Base-by-base conservation (phyloP, 2,113 vertebrate species). In the Lagopus muta region DNA sequence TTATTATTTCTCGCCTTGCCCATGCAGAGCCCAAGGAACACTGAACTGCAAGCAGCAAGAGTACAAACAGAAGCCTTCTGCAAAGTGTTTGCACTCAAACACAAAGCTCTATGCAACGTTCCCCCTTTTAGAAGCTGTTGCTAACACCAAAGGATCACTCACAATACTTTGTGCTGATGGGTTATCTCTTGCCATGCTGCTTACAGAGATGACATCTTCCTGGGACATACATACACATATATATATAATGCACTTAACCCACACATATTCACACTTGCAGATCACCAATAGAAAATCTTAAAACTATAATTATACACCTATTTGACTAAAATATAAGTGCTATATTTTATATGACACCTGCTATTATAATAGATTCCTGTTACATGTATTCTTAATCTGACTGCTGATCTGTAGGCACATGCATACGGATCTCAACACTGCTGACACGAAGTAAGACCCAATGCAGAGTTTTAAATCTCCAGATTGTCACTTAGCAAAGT, bases 1-100 rank as follows among this genome's bases (percentile, higher is more conserved):
- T 86, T 84, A 90, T 93, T 90, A 86, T 75, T 93, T 90, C 69
- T 94, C 48, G 32, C 73, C 82, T 76, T 93, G 70, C 40, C 64
- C 86, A 34, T 5, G 50, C 77, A 88, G 67, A 54, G 1, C 0
- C 48, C 84, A 75, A 60, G 71, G 85, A 92, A 61, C 22, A 43
- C 54, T 76, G 48, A 66, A 22, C 27, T 40, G 25, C 52, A 77
- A 55, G 30, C 15, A 54, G 21, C 47, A 69, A 0, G 6, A 48
- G 3, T 2, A 43, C 15, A 9, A 47, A 34, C 5, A 4, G 32
- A 38, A 87, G 47, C 15, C 47, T 91, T 87, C 71, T 40, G 55
- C 57, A 91, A 77, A 91, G 58, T 77, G 78, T 82, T 89, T 93
- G 50, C 24, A 6, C 47, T 52, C 62, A 84, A 87, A 52, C 28